phyloP scores from a whole-genome alignment of 2,888 invertebrate species.

The Drosophila quinaria region DNA sequence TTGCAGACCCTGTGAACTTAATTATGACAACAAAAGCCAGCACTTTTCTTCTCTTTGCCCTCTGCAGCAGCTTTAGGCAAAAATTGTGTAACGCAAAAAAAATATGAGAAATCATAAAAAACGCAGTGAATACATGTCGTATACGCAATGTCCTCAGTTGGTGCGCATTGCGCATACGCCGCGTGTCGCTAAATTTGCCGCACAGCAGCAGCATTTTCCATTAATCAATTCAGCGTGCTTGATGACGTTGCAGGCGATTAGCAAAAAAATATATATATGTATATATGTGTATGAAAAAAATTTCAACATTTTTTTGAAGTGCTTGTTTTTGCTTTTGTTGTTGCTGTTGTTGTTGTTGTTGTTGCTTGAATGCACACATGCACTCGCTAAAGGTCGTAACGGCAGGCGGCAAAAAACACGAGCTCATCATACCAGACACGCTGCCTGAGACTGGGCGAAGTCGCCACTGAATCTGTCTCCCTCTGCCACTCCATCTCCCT shows the following conservation, averaged over 20 bases:
- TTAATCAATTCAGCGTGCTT: conserved; percentile 66
- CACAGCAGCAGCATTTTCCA: conserved; percentile 43
- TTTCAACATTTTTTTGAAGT: conserved; percentile 16
- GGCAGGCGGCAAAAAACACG: conserved; percentile 48
- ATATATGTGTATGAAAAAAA: conserved; percentile 19
- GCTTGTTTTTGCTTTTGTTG: background rate
- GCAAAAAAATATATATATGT: conserved; percentile 11
- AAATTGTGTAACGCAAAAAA: conserved; percentile 35
- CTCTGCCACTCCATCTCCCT: conserved; percentile 2
- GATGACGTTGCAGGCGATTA: conserved; percentile 56
- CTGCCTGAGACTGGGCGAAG: conserved; percentile 63
- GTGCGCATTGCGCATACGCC: conserved; percentile 64
- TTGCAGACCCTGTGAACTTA: conserved; percentile 62
- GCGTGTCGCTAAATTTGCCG: conserved; percentile 16
- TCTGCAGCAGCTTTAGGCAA: background rate
- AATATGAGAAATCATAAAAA: background rate
- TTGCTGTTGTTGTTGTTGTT: conserved; percentile 28
- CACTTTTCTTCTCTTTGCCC: conserved; percentile 1
- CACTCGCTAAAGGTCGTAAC: conserved; percentile 74
- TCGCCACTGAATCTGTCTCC: conserved; percentile 22
- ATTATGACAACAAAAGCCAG: conserved; percentile 59
- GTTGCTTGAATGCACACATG: conserved; percentile 56
- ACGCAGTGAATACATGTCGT: conserved; percentile 46
- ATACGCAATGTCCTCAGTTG: background rate
- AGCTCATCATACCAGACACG: conserved; percentile 55